Evolutionary conservation across 92 coral and sea anemone species (phyloP), one percentile per base, ranked within the genome.

Genomic region (Meandrina meandrites): DNA sequence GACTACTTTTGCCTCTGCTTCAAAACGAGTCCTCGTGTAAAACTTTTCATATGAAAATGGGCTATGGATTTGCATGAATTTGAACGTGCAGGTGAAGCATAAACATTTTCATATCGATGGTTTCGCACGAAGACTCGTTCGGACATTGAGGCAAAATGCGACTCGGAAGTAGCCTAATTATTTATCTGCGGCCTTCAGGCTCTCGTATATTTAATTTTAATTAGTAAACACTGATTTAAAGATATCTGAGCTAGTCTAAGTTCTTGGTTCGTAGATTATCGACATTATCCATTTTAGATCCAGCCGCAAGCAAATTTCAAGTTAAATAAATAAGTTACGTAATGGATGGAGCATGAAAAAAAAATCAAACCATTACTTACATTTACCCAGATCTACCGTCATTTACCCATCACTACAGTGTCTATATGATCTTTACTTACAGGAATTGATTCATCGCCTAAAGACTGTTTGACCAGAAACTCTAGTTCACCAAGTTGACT

Each of bases 401-500:
- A 62, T n/a, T 62, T 24, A 21, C n/a, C 11, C 4, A 18, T 18
- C 5, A 57, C 8, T 57, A 57, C 4, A n/a, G n/a, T n/a, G n/a
- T n/a, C n/a, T n/a, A 57, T 45, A 51, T 48, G 0, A n/a, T 50
- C 16, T 70, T 10, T 57, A 85, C 97, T 90, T 81, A 94, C 98
- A 16, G 90, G 84, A 30, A 47, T 70, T 15, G 95, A 60, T 74
- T 68, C 30, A 84, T 76, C 81, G 35, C 86, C 95, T 40, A 82
- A 85, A 66, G 94, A 91, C 81, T 97, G 92, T 79, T 93, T 93
- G 57, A 95, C 85, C 35, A 91, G 92, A 42, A 92, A 91, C 78
- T 97, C 99, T 75, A 97, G 93, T 48, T 95, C 99, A 10, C 99
- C 99, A 51, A 97, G 92, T 78, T 94, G 91, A 60, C 92, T 93